Base-by-base conservation (phyloP, 2,113 vertebrate genomes). In the Cochlearius cochlearius region DNA sequence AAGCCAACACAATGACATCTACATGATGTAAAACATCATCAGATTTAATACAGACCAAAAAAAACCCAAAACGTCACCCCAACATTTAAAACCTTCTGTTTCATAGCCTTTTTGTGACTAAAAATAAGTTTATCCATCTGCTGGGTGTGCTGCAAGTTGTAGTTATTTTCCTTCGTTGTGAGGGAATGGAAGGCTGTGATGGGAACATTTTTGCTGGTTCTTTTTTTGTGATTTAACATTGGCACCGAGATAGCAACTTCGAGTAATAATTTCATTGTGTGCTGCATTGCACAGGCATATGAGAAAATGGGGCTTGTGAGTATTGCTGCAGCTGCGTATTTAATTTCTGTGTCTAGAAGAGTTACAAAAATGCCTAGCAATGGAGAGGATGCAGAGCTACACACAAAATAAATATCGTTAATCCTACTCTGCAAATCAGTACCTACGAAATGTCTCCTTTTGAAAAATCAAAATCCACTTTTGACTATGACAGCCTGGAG, bases 401-500 rank as follows among this genome's bases (percentile, higher is more conserved):
- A 22, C 15, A 15, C 21, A 26, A 84, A 89, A 84, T 59, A 81
- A 69, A 58, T 13, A 38, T 3, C n/a, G 22, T 69, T 69, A 32
- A 66, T 67, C 85, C 41, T 72, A 5, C n/a, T 36, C 34, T 68
- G 36, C 5, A 56, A 59, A 86, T 47, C 17, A 62, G 59, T 53
- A 71, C 3, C 5, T 45, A 9, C 30, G 38, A 72, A 86, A 67
- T 10, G 1, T 12, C 26, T 95, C 26, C 34, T 60, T 67, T 43
- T 68, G 39, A 75, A 60, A 87, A 68, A 64, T 9, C 14, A 71
- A 73, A 82, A 60, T 50, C 22, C 5, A 5, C 21, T 81, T 91
- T 49, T 68, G 55, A 29, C 27, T 43, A 10, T 0, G 0, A 39
- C 55, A 55, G 47, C 21, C 18, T 66, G 75, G 38, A 55, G 7